phyloP scores from a whole-genome alignment of 2,797 vertebrate genomes.

The Bovichtus diacanthus region DNA sequence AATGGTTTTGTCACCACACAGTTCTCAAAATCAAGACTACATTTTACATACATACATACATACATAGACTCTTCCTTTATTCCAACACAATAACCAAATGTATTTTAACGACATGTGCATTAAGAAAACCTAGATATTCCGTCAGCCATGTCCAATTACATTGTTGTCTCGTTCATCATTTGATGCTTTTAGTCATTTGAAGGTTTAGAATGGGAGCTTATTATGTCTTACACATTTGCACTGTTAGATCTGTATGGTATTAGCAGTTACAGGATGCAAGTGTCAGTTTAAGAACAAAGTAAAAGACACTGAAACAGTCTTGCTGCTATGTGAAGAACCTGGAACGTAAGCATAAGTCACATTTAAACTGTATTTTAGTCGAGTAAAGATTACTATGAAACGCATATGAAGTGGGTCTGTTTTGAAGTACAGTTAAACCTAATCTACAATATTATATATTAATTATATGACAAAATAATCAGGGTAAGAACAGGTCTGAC shows the following conservation, averaged over 20 bases:
- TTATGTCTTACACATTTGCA: too few relatives aligned
- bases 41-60: too few relatives aligned
- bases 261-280: background rate
- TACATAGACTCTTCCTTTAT: background rate
- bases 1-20: background rate
- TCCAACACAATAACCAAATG: background rate
- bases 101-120: background rate
- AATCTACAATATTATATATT: too few relatives aligned
- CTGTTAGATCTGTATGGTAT: background rate
- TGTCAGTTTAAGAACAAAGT: background rate
- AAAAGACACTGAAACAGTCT: background rate
- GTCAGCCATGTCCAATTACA: background rate
- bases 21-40: background rate
- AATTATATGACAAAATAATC: too few relatives aligned
- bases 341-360: background rate
- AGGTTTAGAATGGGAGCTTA: background rate
- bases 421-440: background rate
- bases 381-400: background rate
- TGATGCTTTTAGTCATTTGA: background rate
- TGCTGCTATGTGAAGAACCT: background rate
- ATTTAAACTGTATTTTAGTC: background rate
- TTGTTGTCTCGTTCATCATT: background rate
- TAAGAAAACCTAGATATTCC: background rate
- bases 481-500: background rate
- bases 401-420: background rate